A percentile compares a stretch with the other conserved stretches of the same genome.
Evolutionary conservation across 2,888 invertebrate genomes (phyloP).

Genomic region (Aspidapion aeneum): DNA sequence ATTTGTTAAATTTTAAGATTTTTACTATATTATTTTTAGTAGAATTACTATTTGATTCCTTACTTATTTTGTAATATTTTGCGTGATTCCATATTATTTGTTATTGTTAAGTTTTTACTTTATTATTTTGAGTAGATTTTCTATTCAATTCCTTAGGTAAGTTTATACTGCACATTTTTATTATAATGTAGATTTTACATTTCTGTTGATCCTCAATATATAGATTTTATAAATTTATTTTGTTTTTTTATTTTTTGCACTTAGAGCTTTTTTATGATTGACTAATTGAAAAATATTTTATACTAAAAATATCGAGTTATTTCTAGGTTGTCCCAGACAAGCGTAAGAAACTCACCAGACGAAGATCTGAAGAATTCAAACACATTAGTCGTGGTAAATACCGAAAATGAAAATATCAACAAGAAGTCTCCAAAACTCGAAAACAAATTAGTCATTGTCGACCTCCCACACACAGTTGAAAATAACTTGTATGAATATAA

Average conservation of each 20-base stretch:
- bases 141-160: background rate
- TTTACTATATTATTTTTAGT: too few relatives aligned
- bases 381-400: background rate
- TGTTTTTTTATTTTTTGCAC: background rate
- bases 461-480: background rate
- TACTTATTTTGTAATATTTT: background rate
- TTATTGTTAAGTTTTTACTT: background rate
- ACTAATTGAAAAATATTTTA: background rate
- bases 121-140: background rate
- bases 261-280: background rate
- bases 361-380: background rate
- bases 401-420: background rate
- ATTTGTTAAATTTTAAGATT: too few relatives aligned
- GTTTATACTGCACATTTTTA: background rate
- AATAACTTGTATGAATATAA: background rate
- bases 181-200: background rate
- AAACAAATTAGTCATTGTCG: background rate
- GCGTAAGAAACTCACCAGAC: background rate
- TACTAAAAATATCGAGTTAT: background rate
- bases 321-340: background rate
- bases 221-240: background rate
- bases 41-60: too few relatives aligned
- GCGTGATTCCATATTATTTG: background rate
- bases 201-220: background rate
- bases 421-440: background rate